Evolutionary conservation across 2,113 vertebrate genomes (phyloP).

Genomic region (Beaufortia kweichowensis): DNA sequence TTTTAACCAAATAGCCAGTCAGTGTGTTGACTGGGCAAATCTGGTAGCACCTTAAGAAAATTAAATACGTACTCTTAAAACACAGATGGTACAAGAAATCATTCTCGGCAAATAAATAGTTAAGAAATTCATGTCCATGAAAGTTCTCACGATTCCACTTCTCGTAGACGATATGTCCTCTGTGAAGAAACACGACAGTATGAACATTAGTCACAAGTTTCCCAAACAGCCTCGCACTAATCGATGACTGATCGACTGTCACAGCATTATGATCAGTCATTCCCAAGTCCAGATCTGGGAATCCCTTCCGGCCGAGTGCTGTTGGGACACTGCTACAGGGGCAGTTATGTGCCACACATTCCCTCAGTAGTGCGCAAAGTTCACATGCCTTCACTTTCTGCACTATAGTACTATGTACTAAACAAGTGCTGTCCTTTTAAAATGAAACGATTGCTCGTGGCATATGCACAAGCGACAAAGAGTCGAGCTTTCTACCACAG

Average conservation of each 20-base stretch:
- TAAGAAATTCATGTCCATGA: background rate
- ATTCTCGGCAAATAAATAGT: slow-evolving; percentile 13
- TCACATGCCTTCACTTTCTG: background rate
- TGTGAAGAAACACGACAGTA: background rate
- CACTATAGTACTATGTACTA: background rate
- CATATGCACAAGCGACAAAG: slow-evolving; percentile 59
- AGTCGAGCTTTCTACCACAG: slow-evolving; percentile 59
- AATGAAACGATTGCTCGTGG: slow-evolving; percentile 71
- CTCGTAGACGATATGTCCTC: background rate
- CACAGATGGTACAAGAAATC: background rate
- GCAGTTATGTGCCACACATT: background rate
- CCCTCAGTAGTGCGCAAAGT: background rate
- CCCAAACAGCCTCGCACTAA: slow-evolving; percentile 7
- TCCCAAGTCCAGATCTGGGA: background rate
- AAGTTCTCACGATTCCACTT: background rate
- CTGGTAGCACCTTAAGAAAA: background rate
- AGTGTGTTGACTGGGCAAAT: background rate
- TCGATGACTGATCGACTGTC: slow-evolving; percentile 6
- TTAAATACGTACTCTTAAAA: background rate
- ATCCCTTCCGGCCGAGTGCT: background rate
- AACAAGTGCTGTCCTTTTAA: slow-evolving; percentile 42
- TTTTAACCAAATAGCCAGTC: background rate
- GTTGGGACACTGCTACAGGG: background rate
- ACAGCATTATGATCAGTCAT: background rate
- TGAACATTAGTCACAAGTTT: slow-evolving; percentile 1